Evolutionary conservation across 2,888 invertebrate species (phyloP).

Genomic region (Baccha elongata): DNA sequence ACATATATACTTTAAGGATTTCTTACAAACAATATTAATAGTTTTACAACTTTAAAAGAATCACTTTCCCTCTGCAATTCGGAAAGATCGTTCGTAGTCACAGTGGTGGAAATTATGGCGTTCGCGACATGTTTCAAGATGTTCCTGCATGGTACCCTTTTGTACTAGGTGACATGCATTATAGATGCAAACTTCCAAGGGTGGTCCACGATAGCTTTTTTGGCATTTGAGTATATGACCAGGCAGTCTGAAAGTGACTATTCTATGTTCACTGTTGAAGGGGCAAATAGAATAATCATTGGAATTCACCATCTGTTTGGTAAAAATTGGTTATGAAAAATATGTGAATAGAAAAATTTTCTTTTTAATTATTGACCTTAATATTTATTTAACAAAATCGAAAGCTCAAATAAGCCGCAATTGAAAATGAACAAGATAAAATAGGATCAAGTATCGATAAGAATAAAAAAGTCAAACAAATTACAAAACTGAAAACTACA

Average conservation of each 20-base stretch:
- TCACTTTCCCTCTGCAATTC: background rate
- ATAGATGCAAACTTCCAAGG: conserved; percentile 78
- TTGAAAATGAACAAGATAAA: no score
- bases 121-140: conserved; percentile 77
- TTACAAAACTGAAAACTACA: no score
- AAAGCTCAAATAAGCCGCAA: no score
- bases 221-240: conserved; percentile 77
- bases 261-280: conserved; percentile 75
- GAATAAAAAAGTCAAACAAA: no score
- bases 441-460: no score
- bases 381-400: no score
- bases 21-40: no score
- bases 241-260: conserved; percentile 76
- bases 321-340: no score
- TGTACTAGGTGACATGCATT: conserved; percentile 80
- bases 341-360: background rate
- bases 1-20: background rate
- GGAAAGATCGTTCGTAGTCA: conserved; percentile 64
- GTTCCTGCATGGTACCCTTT: conserved; percentile 76
- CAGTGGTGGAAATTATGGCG: conserved; percentile 74
- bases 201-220: conserved; percentile 76
- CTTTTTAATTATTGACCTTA: background rate
- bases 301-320: conserved; percentile 37
- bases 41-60: background rate
- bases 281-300: conserved; percentile 75